phyloP scores from a whole-genome alignment of 2,797 vertebrate species.

The Aplochiton taeniatus region DNA sequence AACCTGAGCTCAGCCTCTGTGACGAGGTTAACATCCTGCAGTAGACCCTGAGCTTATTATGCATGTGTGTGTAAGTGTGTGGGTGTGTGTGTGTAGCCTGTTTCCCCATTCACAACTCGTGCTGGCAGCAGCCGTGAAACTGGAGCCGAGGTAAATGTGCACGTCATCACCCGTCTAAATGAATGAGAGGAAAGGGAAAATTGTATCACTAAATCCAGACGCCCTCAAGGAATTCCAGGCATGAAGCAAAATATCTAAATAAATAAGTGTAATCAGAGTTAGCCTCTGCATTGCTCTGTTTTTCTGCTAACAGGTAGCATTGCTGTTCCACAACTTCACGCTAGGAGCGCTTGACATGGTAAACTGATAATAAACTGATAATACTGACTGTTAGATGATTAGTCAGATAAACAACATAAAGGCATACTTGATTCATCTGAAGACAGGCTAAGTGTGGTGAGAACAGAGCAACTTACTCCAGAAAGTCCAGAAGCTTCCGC shows the following conservation, averaged over 20 bases:
- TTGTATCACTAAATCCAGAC: slow-evolving; percentile 62
- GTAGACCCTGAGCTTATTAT: slow-evolving; percentile 45
- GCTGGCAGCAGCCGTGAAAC: slow-evolving; percentile 63
- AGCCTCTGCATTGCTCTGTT: slow-evolving; percentile 42
- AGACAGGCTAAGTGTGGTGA: slow-evolving; percentile 3
- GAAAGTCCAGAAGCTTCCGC: not conserved
- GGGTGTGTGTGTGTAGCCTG: slow-evolving; percentile 22
- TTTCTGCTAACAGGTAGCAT: slow-evolving; percentile 31
- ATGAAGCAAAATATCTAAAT: too few species aligned
- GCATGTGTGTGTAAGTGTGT: not conserved
- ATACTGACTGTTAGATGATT: too few species aligned
- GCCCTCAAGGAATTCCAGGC: slow-evolving; percentile 54
- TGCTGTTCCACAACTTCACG: not conserved
- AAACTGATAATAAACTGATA: too few species aligned
- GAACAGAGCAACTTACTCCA: slow-evolving; percentile 5
- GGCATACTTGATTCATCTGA: not conserved
- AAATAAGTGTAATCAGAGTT: slow-evolving; percentile 18
- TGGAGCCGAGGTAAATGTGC: slow-evolving; percentile 40
- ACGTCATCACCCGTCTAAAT: slow-evolving; percentile 64
- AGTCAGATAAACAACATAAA: not conserved
- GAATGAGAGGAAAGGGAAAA: slow-evolving; percentile 66
- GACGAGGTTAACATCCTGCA: slow-evolving; percentile 60
- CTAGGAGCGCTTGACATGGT: too few species aligned
- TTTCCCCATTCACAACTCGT: slow-evolving; percentile 70
- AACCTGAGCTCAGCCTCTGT: slow-evolving; percentile 65